Conservation (phyloP, 1,140 invertebrate species). For the Trachymyrmex septentrionalis region DNA sequence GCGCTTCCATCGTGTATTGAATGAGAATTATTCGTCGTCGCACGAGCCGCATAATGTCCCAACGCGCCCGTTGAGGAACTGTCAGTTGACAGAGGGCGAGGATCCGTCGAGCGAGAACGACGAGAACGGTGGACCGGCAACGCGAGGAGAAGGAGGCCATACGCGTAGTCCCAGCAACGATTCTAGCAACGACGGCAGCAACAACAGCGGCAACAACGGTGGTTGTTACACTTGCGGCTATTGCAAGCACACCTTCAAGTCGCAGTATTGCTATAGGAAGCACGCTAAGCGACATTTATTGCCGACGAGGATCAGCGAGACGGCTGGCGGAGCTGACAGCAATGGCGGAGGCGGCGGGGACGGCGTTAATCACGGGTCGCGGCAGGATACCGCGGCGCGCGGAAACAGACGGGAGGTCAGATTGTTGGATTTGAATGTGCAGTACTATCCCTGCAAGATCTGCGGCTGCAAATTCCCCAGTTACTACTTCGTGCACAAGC, state of each 20-base stretch:
- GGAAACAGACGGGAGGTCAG: conserved; percentile 87
- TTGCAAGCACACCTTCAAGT: conserved; percentile 94
- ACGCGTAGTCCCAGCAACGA: conserved; percentile 45
- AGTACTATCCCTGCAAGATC: conserved; percentile 97
- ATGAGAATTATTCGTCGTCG: conserved; percentile 89
- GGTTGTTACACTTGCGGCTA: conserved; percentile 90
- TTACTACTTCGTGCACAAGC: conserved; percentile 97
- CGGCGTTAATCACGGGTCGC: conserved; percentile 18
- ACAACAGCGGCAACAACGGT: conserved; percentile 42
- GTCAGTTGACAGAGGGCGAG: conserved; percentile 61
- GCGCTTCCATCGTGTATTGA: conserved; percentile 92
- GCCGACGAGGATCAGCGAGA: conserved; percentile 78
- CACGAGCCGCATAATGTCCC: conserved; percentile 41
- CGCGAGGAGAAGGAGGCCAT: background rate
- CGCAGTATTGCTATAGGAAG: conserved; percentile 93
- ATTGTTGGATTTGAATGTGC: conserved; percentile 92
- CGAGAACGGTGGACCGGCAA: conserved; percentile 73
- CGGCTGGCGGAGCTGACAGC: background rate
- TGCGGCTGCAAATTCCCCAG: conserved; percentile 97
- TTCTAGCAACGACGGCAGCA: conserved; percentile 48
- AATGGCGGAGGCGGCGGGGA: conserved; percentile 41
- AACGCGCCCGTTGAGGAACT: conserved; percentile 45
- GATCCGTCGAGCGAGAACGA: conserved; percentile 77
- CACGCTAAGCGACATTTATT: conserved; percentile 91
- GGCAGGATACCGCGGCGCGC: conserved; percentile 58